Percentiles rank a stretch among this genome's conserved stretches.
phyloP scores from a whole-genome alignment of 2,113 vertebrate genomes.

The Dicrurus megarhynchus region DNA sequence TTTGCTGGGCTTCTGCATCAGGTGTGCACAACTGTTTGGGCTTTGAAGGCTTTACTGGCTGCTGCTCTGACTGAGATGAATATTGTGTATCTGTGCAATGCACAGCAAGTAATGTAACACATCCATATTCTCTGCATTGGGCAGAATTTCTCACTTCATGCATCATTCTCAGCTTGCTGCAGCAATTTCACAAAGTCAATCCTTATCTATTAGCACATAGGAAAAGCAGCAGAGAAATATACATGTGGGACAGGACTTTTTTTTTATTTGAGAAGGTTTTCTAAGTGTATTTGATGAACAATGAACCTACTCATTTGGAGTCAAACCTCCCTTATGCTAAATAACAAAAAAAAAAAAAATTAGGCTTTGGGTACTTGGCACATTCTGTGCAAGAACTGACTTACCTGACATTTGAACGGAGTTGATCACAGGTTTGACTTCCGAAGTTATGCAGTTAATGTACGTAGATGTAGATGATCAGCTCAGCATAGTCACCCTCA shows the following conservation, averaged over 20 bases:
- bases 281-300: background rate
- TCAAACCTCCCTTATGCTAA: background rate
- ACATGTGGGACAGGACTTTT: background rate
- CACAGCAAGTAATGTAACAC: background rate
- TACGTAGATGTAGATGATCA: background rate
- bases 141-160: background rate
- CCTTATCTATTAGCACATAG: background rate
- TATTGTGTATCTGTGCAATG: background rate
- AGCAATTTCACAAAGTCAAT: slow-evolving; percentile 7
- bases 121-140: slow-evolving; percentile 27
- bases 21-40: background rate
- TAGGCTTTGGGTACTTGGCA: background rate
- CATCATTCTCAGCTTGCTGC: slow-evolving; percentile 23
- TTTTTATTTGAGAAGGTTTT: background rate
- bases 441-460: background rate
- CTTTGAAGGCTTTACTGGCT: background rate
- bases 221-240: background rate
- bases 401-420: background rate
- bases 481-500: background rate
- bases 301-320: background rate
- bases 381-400: background rate
- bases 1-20: background rate
- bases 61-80: slow-evolving; percentile 7
- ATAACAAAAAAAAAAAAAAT: background rate
- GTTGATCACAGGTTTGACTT: background rate